Conservation (phyloP, 2,888 invertebrate species). For the Lasioglossum vierecki region DNA sequence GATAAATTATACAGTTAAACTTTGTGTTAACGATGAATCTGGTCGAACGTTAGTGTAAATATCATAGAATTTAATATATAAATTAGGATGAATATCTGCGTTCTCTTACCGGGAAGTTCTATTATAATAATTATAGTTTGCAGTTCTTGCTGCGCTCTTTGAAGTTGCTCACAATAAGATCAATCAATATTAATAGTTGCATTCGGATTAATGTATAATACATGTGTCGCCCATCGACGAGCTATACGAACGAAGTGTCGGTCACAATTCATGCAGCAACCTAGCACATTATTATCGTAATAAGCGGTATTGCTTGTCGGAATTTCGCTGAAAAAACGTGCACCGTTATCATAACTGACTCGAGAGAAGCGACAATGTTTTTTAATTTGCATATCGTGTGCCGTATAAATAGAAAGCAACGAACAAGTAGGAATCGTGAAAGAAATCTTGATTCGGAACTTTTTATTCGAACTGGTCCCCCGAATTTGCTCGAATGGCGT, state of each 20-base stretch:
- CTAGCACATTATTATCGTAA: background rate
- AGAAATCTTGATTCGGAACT: background rate
- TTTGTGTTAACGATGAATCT: too few species aligned
- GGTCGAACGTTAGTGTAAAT: background rate
- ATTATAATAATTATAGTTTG: background rate
- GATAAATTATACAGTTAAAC: too few species aligned
- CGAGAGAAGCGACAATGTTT: background rate
- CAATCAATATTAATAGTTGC: slow-evolving; percentile 1
- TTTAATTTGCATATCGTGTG: background rate
- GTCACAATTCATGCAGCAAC: background rate
- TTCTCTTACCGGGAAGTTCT: background rate
- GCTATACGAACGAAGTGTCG: background rate
- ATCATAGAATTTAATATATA: background rate
- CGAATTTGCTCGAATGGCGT: slow-evolving; percentile 21
- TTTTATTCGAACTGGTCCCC: slow-evolving; percentile 10
- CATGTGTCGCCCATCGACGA: background rate
- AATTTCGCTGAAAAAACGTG: background rate
- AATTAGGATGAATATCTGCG: background rate
- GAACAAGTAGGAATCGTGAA: background rate
- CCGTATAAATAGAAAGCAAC: background rate
- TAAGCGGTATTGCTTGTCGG: background rate
- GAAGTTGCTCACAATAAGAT: background rate
- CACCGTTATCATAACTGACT: background rate
- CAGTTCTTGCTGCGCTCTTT: background rate
- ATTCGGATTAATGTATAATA: slow-evolving; percentile 5